Base-by-base conservation (phyloP, 2,888 invertebrate species). In the Tinea pellionella region DNA sequence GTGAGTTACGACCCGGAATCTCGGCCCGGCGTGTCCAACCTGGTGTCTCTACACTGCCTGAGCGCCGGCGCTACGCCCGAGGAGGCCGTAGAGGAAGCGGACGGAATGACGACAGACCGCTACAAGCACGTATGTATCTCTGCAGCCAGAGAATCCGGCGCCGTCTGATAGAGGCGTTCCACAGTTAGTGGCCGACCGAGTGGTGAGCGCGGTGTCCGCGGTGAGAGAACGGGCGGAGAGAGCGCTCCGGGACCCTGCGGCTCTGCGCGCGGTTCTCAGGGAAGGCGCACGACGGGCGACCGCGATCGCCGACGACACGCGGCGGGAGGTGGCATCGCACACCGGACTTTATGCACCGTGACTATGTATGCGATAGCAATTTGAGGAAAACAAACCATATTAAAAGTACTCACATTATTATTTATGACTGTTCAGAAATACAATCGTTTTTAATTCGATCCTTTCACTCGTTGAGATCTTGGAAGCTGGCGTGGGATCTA, bases 11-110 rank as follows among this genome's bases (percentile, higher is more conserved):
- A 96, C 65, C 94, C 94, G 0, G 90, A 88, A 60, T 74, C 77
- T 6, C 89, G 99, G 63, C 94, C 96, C 0, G 99, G 96, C 19
- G 94, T 99, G 13, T 89, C 97, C 58, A 99, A 99, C 88, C 88
- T 99, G 61, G 89, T 99, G 64, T 87, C 89, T 61, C 93, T 98
- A 63, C 95, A 97, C 83, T 92, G 95, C 58, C 88, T 94, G 61
- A 83, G 94, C 16, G 90, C 91, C 15, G 93, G 90, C 55, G 86
- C 89, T 75, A 74, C 89, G 59, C 85, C 92, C 1, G 91, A 93
- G 64, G 89, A 92, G 66, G 93, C 94, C 62, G 91, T 93, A 65
- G 82, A 88, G 63, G 92, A 95, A 74, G 89, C 86, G 15, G 74
- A 80, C 61, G 82, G 82, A 9, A 72, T 95, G 47, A 92, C 93